Base-by-base conservation (phyloP, 2,888 invertebrate genomes). In the Cryptosula pallasiana region DNA sequence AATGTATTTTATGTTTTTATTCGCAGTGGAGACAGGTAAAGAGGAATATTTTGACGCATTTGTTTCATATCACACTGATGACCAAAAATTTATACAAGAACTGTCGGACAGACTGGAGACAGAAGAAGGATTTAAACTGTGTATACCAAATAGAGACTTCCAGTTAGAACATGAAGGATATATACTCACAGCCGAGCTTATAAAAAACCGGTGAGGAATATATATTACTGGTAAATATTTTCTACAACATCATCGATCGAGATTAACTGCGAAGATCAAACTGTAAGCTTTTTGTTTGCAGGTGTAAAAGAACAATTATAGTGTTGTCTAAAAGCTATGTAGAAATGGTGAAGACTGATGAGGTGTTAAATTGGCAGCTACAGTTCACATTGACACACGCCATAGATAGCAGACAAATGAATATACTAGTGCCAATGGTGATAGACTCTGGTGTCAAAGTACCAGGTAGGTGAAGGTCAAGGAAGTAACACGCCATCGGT, bases 1-100 rank as follows among this genome's bases (percentile, higher is more conserved):
- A n/a, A n/a, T n/a, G n/a, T n/a, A n/a, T n/a, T n/a, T n/a, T n/a
- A n/a, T n/a, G n/a, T n/a, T n/a, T n/a, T n/a, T n/a, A n/a, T n/a
- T 45, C 20, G 45, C 32, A 63, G 63, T 63, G 63, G 5, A 20
- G 2, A 63, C 32, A 29, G 63, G 63, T 9, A 32, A 29, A 27
- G 32, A 63, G 63, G 63, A 63, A 34, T 63, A 63, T n/a, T 63
- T 63, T 32, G 70, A 70, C 25, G 70, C 70, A 2, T 70, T 70
- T 29, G 70, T 70, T 25, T 70, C 70, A 2, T 45, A 70, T 36
- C 45, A 36, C 29, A 13, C 70, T 5, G 45, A 70, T n/a, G 70
- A 70, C 23, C 5, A 25, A 9, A 5, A 16, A 29, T 70, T 70
- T 23, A 25, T 70, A 9, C 9, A 29, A 23, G 45, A 36, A 29